Percentiles rank a stretch among this genome's conserved stretches.
Evolutionary conservation across 2,113 vertebrate species (phyloP).

Genomic region (Anas platyrhynchos): DNA sequence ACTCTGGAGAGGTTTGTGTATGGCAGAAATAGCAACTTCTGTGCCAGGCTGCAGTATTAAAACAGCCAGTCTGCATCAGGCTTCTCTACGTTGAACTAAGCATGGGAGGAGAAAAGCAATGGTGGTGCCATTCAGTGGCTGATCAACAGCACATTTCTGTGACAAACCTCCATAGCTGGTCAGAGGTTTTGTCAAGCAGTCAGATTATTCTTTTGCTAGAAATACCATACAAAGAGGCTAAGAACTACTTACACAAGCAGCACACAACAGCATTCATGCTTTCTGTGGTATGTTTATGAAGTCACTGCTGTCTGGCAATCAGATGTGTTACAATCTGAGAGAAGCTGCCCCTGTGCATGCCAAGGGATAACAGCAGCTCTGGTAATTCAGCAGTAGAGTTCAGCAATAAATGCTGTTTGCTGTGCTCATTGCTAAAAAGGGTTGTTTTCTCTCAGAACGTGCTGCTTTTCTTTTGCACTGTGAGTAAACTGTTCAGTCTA

Average conservation of each 20-base stretch:
- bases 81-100: background rate
- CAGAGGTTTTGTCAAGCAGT: background rate
- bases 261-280: rapidly evolving
- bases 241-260: background rate
- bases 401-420: background rate
- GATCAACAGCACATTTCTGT: background rate
- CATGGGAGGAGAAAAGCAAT: background rate
- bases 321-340: background rate
- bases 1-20: background rate
- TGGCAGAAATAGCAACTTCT: background rate
- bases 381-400: background rate
- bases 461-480: background rate
- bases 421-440: background rate
- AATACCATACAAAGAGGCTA: background rate
- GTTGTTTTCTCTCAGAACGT: background rate
- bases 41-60: background rate
- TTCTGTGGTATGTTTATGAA: background rate
- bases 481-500: background rate
- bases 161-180: background rate
- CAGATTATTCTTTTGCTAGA: background rate
- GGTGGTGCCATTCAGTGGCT: background rate
- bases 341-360: background rate
- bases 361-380: background rate
- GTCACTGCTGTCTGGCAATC: background rate
- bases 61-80: background rate